Conservation (phyloP, 2,797 vertebrate species). For the Manis pentadactyla region DNA sequence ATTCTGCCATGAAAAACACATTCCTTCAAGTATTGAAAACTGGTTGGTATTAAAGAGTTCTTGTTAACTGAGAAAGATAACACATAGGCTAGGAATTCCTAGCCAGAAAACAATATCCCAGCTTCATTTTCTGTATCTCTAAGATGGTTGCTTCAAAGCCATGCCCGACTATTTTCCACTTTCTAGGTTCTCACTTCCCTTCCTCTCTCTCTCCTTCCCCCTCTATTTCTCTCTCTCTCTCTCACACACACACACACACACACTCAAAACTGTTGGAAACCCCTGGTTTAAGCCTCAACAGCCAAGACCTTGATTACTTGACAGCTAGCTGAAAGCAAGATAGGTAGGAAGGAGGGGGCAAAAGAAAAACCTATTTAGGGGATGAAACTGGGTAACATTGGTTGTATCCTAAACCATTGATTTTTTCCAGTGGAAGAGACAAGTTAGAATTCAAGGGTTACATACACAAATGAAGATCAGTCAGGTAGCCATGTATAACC, state of each 20-base stretch:
- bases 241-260: background rate
- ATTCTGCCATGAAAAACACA: constrained; percentile 13
- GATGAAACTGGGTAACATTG: background rate
- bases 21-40: background rate
- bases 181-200: constrained; percentile 8
- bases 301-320: background rate
- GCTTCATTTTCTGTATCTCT: background rate
- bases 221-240: background rate
- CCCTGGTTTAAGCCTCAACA: constrained; percentile 39
- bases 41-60: background rate
- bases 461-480: constrained; percentile 27
- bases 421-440: background rate
- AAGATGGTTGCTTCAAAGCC: background rate
- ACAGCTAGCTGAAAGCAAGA: constrained; percentile 41
- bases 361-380: constrained; percentile 26
- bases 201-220: background rate
- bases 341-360: background rate
- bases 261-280: background rate
- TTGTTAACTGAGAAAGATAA: background rate
- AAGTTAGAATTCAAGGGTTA: background rate
- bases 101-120: background rate
- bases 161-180: background rate
- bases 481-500: background rate
- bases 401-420: background rate
- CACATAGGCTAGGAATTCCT: background rate